Evolutionary conservation across 2,113 vertebrate genomes (phyloP).

Genomic region (Arvicanthis niloticus): DNA sequence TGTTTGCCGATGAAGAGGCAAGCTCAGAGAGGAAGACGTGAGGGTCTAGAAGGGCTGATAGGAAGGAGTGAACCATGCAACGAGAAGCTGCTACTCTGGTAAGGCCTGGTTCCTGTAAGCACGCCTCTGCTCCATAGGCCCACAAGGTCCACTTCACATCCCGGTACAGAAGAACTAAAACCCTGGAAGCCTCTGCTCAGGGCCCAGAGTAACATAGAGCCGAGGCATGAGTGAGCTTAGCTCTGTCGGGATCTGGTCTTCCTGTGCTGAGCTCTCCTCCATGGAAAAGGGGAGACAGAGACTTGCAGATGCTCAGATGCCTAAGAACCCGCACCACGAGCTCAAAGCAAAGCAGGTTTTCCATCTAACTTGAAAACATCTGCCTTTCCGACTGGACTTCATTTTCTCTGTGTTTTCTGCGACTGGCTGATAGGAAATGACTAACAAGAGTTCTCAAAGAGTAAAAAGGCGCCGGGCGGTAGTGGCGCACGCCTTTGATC

Average conservation of each 20-base stretch:
- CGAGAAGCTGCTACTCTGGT: not conserved
- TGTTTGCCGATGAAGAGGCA: conserved; percentile 36
- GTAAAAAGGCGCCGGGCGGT: not conserved
- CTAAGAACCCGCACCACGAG: not conserved
- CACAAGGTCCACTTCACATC: not conserved
- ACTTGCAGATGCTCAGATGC: not conserved
- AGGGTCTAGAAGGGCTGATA: not conserved
- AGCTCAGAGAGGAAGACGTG: not conserved
- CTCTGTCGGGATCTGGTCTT: not conserved
- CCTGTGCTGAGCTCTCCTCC: not conserved
- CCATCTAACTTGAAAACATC: not conserved
- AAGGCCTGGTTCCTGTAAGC: not conserved
- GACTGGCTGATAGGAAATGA: not conserved
- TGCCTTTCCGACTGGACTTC: not conserved
- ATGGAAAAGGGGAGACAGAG: not conserved
- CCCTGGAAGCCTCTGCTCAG: not conserved
- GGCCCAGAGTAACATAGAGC: not conserved
- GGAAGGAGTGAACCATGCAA: not conserved
- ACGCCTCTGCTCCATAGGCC: not conserved
- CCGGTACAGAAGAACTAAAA: not conserved
- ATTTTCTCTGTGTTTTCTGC: not conserved
- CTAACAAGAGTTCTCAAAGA: not conserved
- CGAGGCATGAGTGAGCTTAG: not conserved
- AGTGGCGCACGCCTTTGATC: too few relatives aligned
- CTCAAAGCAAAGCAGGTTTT: not conserved